A percentile compares a stretch with the other conserved stretches of the same genome.
Evolutionary conservation across 2,113 vertebrate species (phyloP).

Genomic region (Syngnathus floridae): DNA sequence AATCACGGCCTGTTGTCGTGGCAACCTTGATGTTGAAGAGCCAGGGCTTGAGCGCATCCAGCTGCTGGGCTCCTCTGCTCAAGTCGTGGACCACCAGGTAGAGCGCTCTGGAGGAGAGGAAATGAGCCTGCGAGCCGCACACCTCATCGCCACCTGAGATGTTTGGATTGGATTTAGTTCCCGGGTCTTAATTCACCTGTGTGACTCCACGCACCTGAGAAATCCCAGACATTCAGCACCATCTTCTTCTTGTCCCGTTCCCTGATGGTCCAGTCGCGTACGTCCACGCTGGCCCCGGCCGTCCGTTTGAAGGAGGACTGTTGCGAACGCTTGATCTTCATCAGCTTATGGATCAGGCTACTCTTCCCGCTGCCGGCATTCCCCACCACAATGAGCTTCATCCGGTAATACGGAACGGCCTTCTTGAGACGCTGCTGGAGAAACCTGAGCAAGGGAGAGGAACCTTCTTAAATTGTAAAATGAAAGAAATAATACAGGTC

Average conservation of each 20-base stretch:
- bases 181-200: too few relatives aligned
- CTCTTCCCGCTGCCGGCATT: slow-evolving; percentile 88
- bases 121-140: slow-evolving; percentile 85
- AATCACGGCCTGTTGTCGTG: too few relatives aligned
- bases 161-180: too few relatives aligned
- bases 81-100: slow-evolving; percentile 92
- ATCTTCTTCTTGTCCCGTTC: slow-evolving; percentile 80
- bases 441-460: slow-evolving; percentile 71
- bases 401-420: slow-evolving; percentile 87
- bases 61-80: slow-evolving; percentile 83
- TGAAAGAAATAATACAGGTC: too few relatives aligned
- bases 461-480: not conserved
- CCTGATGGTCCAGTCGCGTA: slow-evolving; percentile 83
- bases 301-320: slow-evolving; percentile 53
- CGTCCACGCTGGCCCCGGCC: slow-evolving; percentile 73
- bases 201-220: slow-evolving; percentile 75
- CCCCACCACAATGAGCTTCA: slow-evolving; percentile 95
- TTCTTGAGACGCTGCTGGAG: slow-evolving; percentile 95
- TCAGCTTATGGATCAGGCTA: slow-evolving; percentile 82
- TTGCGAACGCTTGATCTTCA: slow-evolving; percentile 77
- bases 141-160: slow-evolving; percentile 81
- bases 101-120: slow-evolving; percentile 86
- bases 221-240: slow-evolving; percentile 91
- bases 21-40: slow-evolving; percentile 94
- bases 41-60: slow-evolving; percentile 92